Evolutionary conservation across 2,113 vertebrate species (phyloP), one percentile per base, ranked within the genome.

Genomic region (Brachypteracias leptosomus): DNA sequence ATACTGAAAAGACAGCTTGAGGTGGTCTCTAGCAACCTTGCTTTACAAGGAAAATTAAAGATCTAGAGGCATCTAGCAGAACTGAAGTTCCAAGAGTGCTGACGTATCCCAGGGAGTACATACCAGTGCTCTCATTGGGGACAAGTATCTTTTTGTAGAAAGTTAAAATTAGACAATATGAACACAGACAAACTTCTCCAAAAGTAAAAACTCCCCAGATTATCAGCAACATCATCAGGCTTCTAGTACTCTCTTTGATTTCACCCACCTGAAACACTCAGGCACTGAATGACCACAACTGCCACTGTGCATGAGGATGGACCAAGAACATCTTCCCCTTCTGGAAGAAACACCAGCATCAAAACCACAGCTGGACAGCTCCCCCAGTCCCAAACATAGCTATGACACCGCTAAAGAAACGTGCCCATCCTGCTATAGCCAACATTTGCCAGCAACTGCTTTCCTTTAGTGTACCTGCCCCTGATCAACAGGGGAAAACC

Each of bases 221-320:
- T 54, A 58, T 38, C 49, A 70, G 28, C 33, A 83, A 26, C 26
- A 72, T 19, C 68, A 58, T 51, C 51, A 10, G 20, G 13, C 4
- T 75, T 83, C 42, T 54, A 46, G 9, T 19, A 38, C 17, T 18
- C 2, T 6, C 72, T 72, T 17, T 73, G 28, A 22, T 40, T 88
- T 72, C 36, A 54, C 35, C 40, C 15, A 29, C 17, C 11, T 16
- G 3, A 35, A 42, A 28, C 1, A 2, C 63, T 57, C 17, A 29
- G 38, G 24, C 36, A 58, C 44, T 18, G 22, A 92, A 55, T 1
- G 6, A 25, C 52, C 58, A 28, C 52, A 65, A 3, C 35, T 6
- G 68, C 59, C 14, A 1, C 46, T 1, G 1, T 4, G 19, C 36
- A 17, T 0, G 0, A 7, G 11, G 47, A 63, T 0, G 0, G 21